phyloP scores from a whole-genome alignment of 2,888 invertebrate genomes.

The Sclerodermus sp. region DNA sequence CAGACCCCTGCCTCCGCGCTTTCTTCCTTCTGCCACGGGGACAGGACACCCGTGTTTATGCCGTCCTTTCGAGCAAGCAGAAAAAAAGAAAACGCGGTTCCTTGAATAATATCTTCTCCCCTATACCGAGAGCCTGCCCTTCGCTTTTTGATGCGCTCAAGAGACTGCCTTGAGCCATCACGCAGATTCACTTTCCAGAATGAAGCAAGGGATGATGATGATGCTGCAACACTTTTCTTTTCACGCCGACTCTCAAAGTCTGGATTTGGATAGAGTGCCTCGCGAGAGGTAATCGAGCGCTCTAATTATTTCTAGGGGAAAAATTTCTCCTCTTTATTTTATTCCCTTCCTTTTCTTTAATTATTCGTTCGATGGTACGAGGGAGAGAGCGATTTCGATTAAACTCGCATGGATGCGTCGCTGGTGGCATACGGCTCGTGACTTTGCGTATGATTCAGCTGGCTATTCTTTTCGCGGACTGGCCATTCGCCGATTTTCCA shows the following conservation, averaged over 20 bases:
- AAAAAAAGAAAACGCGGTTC: neutral
- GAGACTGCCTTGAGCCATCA: too few relatives aligned
- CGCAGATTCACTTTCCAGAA: too few relatives aligned
- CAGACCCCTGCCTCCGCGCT: neutral
- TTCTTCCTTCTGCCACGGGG: neutral
- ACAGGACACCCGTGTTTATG: slow-evolving; percentile 11
- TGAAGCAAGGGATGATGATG: too few relatives aligned
- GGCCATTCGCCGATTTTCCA: slow-evolving; percentile 24
- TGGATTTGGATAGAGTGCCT: too few relatives aligned
- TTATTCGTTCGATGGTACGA: neutral
- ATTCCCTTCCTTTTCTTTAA: too few relatives aligned
- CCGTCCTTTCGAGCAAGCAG: neutral
- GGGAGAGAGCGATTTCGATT: slow-evolving; percentile 29
- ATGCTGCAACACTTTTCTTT: too few relatives aligned
- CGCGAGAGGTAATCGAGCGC: too few relatives aligned
- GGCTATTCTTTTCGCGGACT: slow-evolving; percentile 39
- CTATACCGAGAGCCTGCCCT: slow-evolving; percentile 12
- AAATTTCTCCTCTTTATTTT: too few relatives aligned
- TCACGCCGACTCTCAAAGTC: too few relatives aligned
- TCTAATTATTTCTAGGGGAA: too few relatives aligned
- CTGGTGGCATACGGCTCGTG: slow-evolving; percentile 33
- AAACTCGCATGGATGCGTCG: slow-evolving; percentile 28
- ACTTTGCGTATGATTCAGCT: slow-evolving; percentile 46
- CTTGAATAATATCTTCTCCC: neutral
- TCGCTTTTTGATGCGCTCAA: neutral